Conservation (phyloP, 2,113 vertebrate species). For the Calyptommatus sinebrachiatus region DNA sequence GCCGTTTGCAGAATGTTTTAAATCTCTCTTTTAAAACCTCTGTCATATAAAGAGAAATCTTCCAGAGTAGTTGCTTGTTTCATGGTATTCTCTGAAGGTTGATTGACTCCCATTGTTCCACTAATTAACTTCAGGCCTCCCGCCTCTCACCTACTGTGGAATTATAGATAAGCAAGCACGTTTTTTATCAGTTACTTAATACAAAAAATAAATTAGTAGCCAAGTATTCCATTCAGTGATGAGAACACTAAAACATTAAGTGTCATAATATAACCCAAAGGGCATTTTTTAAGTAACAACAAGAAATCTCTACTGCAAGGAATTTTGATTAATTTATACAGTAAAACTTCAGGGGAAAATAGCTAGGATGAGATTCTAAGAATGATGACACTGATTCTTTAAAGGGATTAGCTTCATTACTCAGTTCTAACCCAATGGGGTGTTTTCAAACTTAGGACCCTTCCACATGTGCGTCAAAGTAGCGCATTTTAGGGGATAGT, state of each 20-base stretch:
- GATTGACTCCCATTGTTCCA: constrained; percentile 6
- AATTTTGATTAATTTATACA: neutral
- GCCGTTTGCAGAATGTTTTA: constrained; percentile 14
- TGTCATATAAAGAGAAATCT: neutral
- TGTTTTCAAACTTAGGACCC: neutral
- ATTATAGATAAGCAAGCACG: constrained; percentile 23
- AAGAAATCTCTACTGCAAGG: neutral
- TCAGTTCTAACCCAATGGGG: neutral
- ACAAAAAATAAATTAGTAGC: constrained; percentile 1
- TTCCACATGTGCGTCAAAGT: too few species aligned
- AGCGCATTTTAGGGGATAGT: too few species aligned
- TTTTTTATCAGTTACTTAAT: constrained; percentile 34
- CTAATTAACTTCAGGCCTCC: constrained; percentile 30
- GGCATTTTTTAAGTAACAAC: constrained; percentile 3
- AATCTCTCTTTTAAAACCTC: constrained; percentile 1
- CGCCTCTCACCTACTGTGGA: neutral
- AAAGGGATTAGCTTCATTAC: neutral
- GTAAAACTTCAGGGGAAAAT: neutral
- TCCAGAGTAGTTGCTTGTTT: neutral
- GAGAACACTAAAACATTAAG: constrained; percentile 1
- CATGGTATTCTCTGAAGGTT: neutral
- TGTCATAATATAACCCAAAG: neutral
- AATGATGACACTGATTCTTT: neutral
- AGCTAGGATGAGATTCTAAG: neutral
- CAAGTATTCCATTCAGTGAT: neutral